Conservation (phyloP, 92 coral and sea anemone genomes). For the Phenganax marumi region DNA sequence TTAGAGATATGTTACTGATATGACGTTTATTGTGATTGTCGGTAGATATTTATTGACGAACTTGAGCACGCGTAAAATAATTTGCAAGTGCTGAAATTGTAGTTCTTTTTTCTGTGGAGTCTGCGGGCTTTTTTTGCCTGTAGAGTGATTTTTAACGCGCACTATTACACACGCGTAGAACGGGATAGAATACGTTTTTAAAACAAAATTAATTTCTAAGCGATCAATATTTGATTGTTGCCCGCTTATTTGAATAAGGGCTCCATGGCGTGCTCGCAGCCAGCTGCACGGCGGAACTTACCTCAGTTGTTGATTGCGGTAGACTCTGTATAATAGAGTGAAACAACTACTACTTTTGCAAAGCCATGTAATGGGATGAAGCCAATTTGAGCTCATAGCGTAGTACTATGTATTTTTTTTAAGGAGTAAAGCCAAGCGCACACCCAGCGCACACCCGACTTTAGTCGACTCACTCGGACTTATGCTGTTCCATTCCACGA, state of each 20-base stretch:
- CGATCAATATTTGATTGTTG: constrained; percentile 36
- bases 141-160: background rate
- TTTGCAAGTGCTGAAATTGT: background rate
- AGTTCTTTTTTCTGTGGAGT: background rate
- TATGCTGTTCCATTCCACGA: no score
- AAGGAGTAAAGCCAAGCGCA: no score
- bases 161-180: background rate
- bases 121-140: background rate
- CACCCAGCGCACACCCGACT: no score
- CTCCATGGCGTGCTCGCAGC: constrained; percentile 32
- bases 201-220: constrained; percentile 21
- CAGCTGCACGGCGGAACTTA: background rate
- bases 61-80: background rate
- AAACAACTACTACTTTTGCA: background rate
- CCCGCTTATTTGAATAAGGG: constrained; percentile 31
- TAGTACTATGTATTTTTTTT: no score
- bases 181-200: background rate
- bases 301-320: background rate
- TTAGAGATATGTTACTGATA: background rate
- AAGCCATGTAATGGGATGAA: no score
- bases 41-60: background rate
- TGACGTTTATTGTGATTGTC: background rate
- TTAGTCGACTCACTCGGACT: no score
- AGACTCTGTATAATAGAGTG: background rate
- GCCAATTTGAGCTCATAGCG: no score